phyloP scores from a whole-genome alignment of 2,888 invertebrate species.

The Caenorhabditis sp. region DNA sequence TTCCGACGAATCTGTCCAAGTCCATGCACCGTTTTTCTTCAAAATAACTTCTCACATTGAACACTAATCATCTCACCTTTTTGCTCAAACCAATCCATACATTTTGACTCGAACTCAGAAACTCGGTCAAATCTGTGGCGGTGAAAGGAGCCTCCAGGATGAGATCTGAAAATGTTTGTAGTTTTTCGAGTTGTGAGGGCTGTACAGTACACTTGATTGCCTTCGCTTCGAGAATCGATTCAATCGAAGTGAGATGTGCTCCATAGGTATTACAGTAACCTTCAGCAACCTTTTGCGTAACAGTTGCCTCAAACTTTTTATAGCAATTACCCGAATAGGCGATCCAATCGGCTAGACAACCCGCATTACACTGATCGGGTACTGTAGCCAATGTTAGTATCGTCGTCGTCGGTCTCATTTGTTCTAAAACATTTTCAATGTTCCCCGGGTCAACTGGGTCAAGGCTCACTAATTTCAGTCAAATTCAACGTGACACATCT shows the following conservation, averaged over 20 bases:
- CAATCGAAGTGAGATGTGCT: slow-evolving; percentile 24
- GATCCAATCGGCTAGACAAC: slow-evolving; percentile 24
- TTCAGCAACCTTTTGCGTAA: slow-evolving; percentile 11
- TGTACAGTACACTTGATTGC: slow-evolving; percentile 10
- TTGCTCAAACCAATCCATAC: slow-evolving; percentile 30
- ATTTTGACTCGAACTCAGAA: slow-evolving; percentile 12
- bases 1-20: slow-evolving; percentile 20
- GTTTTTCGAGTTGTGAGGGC: not conserved
- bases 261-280: slow-evolving; percentile 10
- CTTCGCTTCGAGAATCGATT: slow-evolving; percentile 11
- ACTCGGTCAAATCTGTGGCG: not conserved
- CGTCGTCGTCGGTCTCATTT: slow-evolving; percentile 1
- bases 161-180: slow-evolving; percentile 10
- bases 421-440: not conserved
- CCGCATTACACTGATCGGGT: slow-evolving; percentile 21
- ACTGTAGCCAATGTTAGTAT: not conserved
- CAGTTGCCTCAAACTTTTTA: slow-evolving; percentile 3
- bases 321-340: slow-evolving; percentile 21
- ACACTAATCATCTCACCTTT: not conserved
- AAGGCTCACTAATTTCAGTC: not conserved
- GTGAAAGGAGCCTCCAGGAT: slow-evolving; percentile 20
- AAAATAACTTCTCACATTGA: no score
- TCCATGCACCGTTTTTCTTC: slow-evolving; percentile 23
- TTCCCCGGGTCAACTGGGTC: no score
- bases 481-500: not conserved